Evolutionary conservation across 2,797 vertebrate genomes (phyloP), one percentile per base, ranked within the genome.

Genomic region (Limnodromus scolopaceus): DNA sequence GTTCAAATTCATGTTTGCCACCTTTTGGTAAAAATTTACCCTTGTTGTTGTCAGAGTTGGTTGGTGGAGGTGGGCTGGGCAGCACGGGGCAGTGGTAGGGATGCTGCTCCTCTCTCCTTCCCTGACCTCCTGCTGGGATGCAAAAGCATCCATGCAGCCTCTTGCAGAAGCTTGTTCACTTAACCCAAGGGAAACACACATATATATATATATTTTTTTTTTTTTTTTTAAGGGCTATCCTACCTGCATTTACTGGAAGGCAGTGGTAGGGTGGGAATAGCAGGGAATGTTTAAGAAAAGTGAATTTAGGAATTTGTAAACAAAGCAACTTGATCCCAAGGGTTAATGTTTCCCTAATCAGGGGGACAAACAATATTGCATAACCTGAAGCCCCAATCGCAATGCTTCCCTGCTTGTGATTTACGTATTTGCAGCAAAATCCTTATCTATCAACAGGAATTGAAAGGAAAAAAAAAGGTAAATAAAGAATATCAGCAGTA

Each of bases 401-500:
- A 92, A 64, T 79, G 45, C 22, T 3, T 16, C 58, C 68, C 76
- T 76, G 60, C 64, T 68, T 81, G 39, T 46, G 48, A 74, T 51
- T 85, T 81, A 49, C 0, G 1, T 55, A 70, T 74, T 74, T 95
- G 53, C 51, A 93, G 74, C 64, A 77, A 87, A 92, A 55, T 74
- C 70, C 46, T 95, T 89, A 91, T 75, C 77, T 84, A 8, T 53
- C 69, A 91, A 69, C 46, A 87, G 63, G 45, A 80, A 85, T 0
- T 54, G 36, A 75, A 78, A 87, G 13, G 17, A 4, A 22, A 58
- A 77, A 94, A 49, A 87, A 89, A 49, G 36, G 78, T 84, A 93
- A 94, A 94, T 76, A 95, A 89, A 89, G 13, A 85, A 5, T 77
- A 89, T 90, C 93, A 90, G 66, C 70, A 88, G 70, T 24, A 55